A percentile compares a stretch with the other conserved stretches of the same genome.
Evolutionary conservation across 2,797 vertebrate genomes (phyloP).

Genomic region (Etheostoma perlongum): DNA sequence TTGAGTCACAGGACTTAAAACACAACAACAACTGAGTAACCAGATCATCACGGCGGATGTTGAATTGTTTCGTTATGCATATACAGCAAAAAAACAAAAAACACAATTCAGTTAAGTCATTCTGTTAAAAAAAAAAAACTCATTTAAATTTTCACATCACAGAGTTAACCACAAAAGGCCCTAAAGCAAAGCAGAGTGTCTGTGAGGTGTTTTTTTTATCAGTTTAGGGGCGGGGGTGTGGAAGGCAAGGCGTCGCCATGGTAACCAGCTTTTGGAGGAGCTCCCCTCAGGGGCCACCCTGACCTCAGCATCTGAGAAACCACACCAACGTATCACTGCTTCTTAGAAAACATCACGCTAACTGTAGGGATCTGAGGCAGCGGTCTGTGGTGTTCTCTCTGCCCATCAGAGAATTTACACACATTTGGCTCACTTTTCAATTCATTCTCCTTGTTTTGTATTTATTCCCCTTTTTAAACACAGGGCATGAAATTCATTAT

Average conservation of each 20-base stretch:
- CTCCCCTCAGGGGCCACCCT: conserved; percentile 48
- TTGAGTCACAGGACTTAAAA: conserved; percentile 18
- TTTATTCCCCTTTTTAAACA: conserved; percentile 48
- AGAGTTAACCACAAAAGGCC: neutral
- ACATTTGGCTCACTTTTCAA: conserved; percentile 46
- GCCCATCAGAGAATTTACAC: conserved; percentile 8
- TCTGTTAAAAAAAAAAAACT: neutral
- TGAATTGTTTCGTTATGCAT: conserved; percentile 13
- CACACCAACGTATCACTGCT: conserved; percentile 24
- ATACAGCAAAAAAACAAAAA: neutral
- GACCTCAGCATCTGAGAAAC: conserved; percentile 61
- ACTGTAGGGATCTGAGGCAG: neutral
- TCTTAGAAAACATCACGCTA: conserved; percentile 27
- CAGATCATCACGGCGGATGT: conserved; percentile 31
- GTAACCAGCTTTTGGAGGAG: conserved; percentile 55
- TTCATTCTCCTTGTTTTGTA: conserved; percentile 22
- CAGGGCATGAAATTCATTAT: conserved; percentile 65
- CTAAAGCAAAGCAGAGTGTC: neutral
- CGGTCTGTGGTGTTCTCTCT: conserved; percentile 15
- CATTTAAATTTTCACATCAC: neutral
- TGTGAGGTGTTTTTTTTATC: conserved; percentile 20
- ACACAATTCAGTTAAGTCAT: neutral
- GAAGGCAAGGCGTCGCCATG: conserved; percentile 40
- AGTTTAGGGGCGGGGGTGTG: conserved; percentile 29
- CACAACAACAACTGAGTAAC: neutral